Percentiles rank a stretch among this genome's conserved stretches.
These are phyloP conservation scores for Melieria omissa DNA, from an alignment of 2,888 invertebrate species.

Conservation along the genomic window DNA sequence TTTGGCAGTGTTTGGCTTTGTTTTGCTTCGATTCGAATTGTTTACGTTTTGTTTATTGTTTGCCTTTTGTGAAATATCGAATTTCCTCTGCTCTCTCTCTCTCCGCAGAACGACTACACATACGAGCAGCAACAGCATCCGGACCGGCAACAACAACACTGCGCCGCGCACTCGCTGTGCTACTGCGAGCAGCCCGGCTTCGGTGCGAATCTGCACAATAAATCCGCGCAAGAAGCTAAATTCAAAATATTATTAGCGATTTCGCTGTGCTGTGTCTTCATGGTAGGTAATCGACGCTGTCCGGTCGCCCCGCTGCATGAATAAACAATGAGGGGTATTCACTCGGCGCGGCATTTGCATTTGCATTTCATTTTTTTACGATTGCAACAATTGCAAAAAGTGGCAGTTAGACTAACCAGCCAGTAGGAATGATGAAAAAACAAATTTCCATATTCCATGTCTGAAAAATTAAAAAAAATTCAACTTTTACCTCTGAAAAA, in stretches of 20 bases:
- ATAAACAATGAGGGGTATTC: no score
- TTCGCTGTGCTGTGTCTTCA: slow-evolving; percentile 76
- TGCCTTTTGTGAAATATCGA: background rate
- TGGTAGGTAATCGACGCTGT: slow-evolving; percentile 69
- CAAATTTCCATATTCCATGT: no score
- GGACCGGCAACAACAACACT: background rate
- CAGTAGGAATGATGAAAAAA: no score
- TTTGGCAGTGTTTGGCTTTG: background rate
- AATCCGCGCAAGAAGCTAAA: slow-evolving; percentile 68
- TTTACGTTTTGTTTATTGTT: background rate
- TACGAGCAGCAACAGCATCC: slow-evolving; percentile 23
- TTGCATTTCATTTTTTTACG: no score
- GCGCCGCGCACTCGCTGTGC: slow-evolving; percentile 43
- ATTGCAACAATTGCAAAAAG: no score
- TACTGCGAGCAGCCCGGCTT: slow-evolving; percentile 60
- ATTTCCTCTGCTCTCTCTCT: no score
- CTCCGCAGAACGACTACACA: slow-evolving; percentile 31
- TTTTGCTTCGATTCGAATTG: background rate
- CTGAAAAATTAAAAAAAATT: no score
- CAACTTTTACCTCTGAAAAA: no score
- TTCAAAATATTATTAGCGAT: slow-evolving; percentile 75
- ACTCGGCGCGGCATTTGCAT: no score
- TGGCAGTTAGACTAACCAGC: no score
- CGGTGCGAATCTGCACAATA: slow-evolving; percentile 54
- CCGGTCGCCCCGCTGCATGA: no score